phyloP scores from a whole-genome alignment of 2,888 invertebrate genomes.

The Opisthograptis luteolata region DNA sequence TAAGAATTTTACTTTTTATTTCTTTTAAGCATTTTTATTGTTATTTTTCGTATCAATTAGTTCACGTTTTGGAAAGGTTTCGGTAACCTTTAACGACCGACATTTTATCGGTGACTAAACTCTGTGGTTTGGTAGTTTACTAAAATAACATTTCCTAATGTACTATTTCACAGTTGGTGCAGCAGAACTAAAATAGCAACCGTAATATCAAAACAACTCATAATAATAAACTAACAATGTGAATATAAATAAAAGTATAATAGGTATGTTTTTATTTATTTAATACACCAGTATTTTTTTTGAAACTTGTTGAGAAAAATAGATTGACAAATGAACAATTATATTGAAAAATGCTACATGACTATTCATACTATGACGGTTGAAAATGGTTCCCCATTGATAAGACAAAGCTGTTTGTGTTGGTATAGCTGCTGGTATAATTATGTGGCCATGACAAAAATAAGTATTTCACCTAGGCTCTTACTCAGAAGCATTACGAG shows the following conservation, averaged over 20 bases:
- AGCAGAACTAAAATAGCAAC: too few relatives aligned
- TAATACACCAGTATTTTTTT: not conserved
- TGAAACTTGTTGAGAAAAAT: slow-evolving; percentile 1
- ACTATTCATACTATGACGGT: slow-evolving; percentile 8
- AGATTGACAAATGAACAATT: slow-evolving; percentile 1
- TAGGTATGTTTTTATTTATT: not conserved
- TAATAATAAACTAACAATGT: not conserved
- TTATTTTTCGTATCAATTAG: too few relatives aligned
- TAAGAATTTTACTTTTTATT: too few relatives aligned
- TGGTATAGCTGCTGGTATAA: slow-evolving; percentile 45
- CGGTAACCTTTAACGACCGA: too few relatives aligned
- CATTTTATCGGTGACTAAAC: too few relatives aligned
- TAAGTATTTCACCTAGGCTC: slow-evolving; percentile 24
- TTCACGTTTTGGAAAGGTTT: too few relatives aligned
- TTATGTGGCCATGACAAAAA: slow-evolving; percentile 42
- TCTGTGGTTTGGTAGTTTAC: too few relatives aligned
- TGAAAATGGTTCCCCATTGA: slow-evolving; percentile 19
- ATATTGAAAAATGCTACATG: slow-evolving; percentile 4
- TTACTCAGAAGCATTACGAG: slow-evolving; percentile 13
- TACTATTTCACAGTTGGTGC: too few relatives aligned
- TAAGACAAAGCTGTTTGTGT: slow-evolving; percentile 16
- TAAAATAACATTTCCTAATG: too few relatives aligned
- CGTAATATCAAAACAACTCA: not conserved
- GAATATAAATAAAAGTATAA: not conserved
- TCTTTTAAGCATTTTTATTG: too few relatives aligned